These are phyloP conservation scores for Megaleporinus macrocephalus DNA, from an alignment of 2,113 vertebrate species.

Conservation along the genomic window DNA sequence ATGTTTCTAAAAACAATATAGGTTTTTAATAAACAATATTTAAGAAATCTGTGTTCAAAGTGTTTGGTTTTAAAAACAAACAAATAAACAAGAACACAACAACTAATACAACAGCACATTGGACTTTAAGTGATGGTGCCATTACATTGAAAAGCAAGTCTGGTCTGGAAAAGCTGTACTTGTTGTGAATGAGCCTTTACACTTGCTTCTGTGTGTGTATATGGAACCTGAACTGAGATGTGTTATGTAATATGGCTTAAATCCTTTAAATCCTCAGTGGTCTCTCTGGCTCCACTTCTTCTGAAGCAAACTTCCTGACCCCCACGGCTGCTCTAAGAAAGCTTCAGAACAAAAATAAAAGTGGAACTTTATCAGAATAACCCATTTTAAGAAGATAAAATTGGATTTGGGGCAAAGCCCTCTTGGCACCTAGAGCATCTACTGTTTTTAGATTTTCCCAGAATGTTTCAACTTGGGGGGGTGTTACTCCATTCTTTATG, in stretches of 20 bases:
- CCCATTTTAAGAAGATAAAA: slow-evolving; percentile 35
- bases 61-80: too few species aligned
- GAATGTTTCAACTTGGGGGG: neutral
- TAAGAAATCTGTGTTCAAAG: too few species aligned
- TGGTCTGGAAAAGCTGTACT: too few species aligned
- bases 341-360: slow-evolving; percentile 17
- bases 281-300: neutral
- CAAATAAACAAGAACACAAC: too few species aligned
- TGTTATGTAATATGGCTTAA: neutral
- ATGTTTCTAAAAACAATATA: too few species aligned
- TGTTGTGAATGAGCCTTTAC: too few species aligned
- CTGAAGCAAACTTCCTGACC: neutral
- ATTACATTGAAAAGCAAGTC: too few species aligned
- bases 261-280: slow-evolving; percentile 5
- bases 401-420: slow-evolving; percentile 21
- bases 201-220: too few species aligned
- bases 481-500: neutral
- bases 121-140: too few species aligned
- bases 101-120: too few species aligned
- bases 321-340: slow-evolving; percentile 7
- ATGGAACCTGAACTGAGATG: too few species aligned
- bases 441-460: slow-evolving; percentile 9
- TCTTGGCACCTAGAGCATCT: slow-evolving; percentile 2
- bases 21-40: too few species aligned
- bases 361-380: slow-evolving; percentile 39